phyloP scores from a whole-genome alignment of 2,888 invertebrate species.

The Aethes cnicana region DNA sequence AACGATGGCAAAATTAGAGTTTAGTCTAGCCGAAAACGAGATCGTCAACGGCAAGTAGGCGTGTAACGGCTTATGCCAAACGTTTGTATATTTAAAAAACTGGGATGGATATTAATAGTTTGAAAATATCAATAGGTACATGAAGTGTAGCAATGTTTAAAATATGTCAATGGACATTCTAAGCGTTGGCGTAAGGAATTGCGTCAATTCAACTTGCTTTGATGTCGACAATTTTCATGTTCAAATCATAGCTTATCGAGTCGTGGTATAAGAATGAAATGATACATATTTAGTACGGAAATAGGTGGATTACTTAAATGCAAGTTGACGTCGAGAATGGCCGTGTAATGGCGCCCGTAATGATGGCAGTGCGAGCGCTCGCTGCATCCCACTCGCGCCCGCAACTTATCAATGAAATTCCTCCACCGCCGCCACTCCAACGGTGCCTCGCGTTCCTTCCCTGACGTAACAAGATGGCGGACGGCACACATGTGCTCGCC shows the following conservation, averaged over 20 bases:
- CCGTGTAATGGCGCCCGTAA: no score
- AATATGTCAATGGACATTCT: no score
- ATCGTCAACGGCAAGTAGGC: conserved; percentile 58
- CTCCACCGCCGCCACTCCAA: conserved; percentile 56
- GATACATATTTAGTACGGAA: no score
- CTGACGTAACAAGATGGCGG: conserved; percentile 78
- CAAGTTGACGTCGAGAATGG: no score
- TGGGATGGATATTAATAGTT: conserved; percentile 34
- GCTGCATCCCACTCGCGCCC: conserved; percentile 69
- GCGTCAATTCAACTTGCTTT: no score
- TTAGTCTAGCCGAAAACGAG: conserved; percentile 43
- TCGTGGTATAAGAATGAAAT: no score
- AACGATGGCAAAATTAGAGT: conserved; percentile 50
- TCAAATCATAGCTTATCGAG: no score
- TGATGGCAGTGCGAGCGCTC: conserved; percentile 38
- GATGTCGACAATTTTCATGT: no score
- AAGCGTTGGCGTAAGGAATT: no score
- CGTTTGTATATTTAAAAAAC: conserved; percentile 35
- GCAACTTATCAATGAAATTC: conserved; percentile 78
- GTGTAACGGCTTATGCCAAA: conserved; percentile 62
- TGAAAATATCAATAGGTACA: conserved; percentile 17
- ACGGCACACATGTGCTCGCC: conserved; percentile 43
- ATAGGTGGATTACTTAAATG: no score
- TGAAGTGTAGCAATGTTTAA: conserved; percentile 4
- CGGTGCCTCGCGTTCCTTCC: conserved; percentile 71